These are phyloP conservation scores for Bubo blakistoni DNA, from an alignment of 2,113 vertebrate species.

Conservation along the genomic window DNA sequence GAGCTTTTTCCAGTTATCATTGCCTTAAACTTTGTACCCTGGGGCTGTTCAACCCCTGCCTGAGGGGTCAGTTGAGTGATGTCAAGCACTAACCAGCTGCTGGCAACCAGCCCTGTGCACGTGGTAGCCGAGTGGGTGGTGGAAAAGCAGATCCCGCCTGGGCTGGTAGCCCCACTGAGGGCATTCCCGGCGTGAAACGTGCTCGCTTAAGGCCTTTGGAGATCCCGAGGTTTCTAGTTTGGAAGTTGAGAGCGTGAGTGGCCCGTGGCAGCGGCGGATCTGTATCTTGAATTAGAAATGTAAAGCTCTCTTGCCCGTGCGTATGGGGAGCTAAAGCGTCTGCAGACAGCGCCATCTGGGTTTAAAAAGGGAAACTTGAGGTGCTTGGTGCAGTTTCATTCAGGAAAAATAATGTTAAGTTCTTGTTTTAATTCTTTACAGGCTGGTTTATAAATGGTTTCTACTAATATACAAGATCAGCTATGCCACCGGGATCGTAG, in stretches of 20 bases:
- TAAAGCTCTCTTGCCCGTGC: accelerated
- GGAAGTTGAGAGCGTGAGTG: background rate
- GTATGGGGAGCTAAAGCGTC: background rate
- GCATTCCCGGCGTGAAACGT: accelerated
- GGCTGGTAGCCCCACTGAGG: background rate
- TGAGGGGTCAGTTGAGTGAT: accelerated
- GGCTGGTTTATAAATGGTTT: conserved; percentile 99
- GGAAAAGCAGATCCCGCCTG: accelerated
- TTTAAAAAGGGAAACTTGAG: background rate
- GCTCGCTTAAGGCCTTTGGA: accelerated
- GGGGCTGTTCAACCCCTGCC: background rate
- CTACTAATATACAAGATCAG: conserved; percentile 98
- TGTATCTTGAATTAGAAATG: too few relatives aligned
- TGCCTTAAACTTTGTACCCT: background rate
- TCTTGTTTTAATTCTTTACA: conserved; percentile 10
- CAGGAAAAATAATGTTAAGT: background rate
- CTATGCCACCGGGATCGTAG: conserved; percentile 92
- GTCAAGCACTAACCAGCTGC: background rate
- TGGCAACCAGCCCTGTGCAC: background rate
- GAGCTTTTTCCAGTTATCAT: background rate
- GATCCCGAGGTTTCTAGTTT: background rate
- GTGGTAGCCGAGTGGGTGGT: too few relatives aligned
- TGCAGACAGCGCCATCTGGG: background rate
- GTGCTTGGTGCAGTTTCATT: background rate
- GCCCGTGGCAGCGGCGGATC: accelerated